Percentiles rank a stretch among this genome's conserved stretches.
phyloP scores from a whole-genome alignment of 2,797 vertebrate species.

The Eulemur coronatus region DNA sequence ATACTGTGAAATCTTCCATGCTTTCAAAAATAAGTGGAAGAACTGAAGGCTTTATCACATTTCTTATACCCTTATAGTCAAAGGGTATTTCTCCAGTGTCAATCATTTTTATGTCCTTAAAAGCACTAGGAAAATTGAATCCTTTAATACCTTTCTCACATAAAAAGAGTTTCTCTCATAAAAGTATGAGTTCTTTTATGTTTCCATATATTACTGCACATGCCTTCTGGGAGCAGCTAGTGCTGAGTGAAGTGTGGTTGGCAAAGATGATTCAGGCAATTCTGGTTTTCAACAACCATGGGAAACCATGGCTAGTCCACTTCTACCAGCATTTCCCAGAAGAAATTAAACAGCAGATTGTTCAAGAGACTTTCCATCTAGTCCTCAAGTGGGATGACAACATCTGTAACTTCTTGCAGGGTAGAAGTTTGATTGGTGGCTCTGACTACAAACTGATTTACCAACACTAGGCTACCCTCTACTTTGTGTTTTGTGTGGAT shows the following conservation, averaged over 20 bases:
- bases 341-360: slow-evolving; percentile 96
- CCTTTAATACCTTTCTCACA: too few species aligned
- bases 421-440: slow-evolving; percentile 91
- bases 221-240: background rate
- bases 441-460: slow-evolving; percentile 90
- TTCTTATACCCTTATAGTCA: too few species aligned
- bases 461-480: slow-evolving; percentile 88
- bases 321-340: slow-evolving; percentile 95
- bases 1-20: too few species aligned
- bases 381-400: slow-evolving; percentile 96
- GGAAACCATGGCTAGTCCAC: slow-evolving; percentile 93
- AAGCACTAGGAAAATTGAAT: too few species aligned
- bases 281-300: slow-evolving; percentile 95
- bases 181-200: too few species aligned
- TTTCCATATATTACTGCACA: too few species aligned
- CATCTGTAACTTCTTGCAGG: slow-evolving; percentile 96
- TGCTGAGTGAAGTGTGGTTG: background rate
- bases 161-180: too few species aligned
- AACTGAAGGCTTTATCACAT: too few species aligned
- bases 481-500: slow-evolving; percentile 90
- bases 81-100: too few species aligned
- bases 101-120: too few species aligned
- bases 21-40: too few species aligned
- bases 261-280: slow-evolving; percentile 94
- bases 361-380: slow-evolving; percentile 95